Conservation (phyloP, 2,797 vertebrate genomes). For the Myiotriccus ornatus region DNA sequence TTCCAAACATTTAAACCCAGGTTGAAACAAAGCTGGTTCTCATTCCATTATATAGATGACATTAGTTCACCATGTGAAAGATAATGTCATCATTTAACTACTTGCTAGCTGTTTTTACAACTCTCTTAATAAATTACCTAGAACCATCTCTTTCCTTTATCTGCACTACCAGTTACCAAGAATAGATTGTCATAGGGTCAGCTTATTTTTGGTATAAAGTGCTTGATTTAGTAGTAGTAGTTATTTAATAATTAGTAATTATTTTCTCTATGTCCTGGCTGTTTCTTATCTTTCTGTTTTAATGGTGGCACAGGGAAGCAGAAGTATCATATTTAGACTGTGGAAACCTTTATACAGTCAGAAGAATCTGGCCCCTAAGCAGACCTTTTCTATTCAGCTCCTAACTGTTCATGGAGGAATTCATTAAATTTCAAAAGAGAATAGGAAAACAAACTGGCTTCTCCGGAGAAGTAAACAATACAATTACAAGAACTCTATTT, state of each 20-base stretch:
- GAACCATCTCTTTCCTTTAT: neutral
- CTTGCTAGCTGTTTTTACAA: neutral
- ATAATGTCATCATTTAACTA: slow-evolving; percentile 14
- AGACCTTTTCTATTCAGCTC: slow-evolving; percentile 41
- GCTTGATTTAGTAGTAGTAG: neutral
- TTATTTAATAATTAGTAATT: neutral
- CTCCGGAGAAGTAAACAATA: slow-evolving; percentile 40
- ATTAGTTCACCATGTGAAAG: slow-evolving; percentile 14
- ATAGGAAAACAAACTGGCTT: slow-evolving; percentile 7
- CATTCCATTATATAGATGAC: neutral
- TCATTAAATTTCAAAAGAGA: slow-evolving; percentile 47
- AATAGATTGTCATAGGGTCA: neutral
- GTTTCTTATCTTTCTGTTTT: neutral
- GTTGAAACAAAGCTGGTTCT: neutral
- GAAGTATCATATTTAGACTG: neutral
- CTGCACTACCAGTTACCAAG: neutral
- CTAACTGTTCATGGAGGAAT: slow-evolving; percentile 30
- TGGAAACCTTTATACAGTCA: neutral
- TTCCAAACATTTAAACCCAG: slow-evolving; percentile 18
- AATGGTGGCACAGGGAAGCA: neutral
- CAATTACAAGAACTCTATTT: slow-evolving; percentile 61
- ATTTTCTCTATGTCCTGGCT: neutral
- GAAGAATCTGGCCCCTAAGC: neutral
- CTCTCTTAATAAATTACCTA: neutral
- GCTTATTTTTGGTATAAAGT: neutral